Evolutionary conservation across 2,113 vertebrate species (phyloP), one percentile per base, ranked within the genome.

Genomic region (Ammospiza caudacuta): DNA sequence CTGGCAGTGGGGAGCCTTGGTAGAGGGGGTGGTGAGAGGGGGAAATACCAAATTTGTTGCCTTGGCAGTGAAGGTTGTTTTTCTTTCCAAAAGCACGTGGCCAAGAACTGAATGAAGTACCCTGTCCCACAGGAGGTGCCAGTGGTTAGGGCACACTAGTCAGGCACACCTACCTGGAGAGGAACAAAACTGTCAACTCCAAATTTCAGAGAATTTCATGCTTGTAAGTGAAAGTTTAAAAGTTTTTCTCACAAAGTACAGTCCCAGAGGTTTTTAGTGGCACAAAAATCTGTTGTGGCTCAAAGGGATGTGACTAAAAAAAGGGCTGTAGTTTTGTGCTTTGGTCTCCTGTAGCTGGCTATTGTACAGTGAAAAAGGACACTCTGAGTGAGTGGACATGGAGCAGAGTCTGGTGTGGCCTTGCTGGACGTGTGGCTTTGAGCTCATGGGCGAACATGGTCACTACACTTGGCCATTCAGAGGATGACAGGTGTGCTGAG

Each of bases 401-500:
- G n/a, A 2, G n/a, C 23, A 46, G 33, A 74, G 24, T 59, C 31
- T 83, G 28, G 27, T 72, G 21, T 0, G 3, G 51, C 21, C 19
- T 55, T 55, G 31, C 46, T 79, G 77, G 23, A 14, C 0, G 0
- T 35, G n/a, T 51, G 67, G 22, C 51, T 51, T 84, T 0, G 1
- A 47, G 24, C 63, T 81, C 11, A 2, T 27, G 51, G 7, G 3
- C 80, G 15, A 61, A 55, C 70, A 6, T 28, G 22, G 29, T 35
- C 39, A 17, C 27, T 70, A 1, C 13, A 44, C 28, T 4, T 80
- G 55, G 31, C 57, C 20, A 9, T 83, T 79, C 3, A 5, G 58
- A 83, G 66, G 11, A 46, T 67, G n/a, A 78, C 2, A 3, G 6
- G 3, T 63, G 5, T 31, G 9, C 21, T 51, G 28, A 64, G 41